A percentile compares a stretch with the other conserved stretches of the same genome.
These are phyloP conservation scores for Eupithecia subumbrata DNA, from an alignment of 2,888 invertebrate species.

Conservation along the genomic window DNA sequence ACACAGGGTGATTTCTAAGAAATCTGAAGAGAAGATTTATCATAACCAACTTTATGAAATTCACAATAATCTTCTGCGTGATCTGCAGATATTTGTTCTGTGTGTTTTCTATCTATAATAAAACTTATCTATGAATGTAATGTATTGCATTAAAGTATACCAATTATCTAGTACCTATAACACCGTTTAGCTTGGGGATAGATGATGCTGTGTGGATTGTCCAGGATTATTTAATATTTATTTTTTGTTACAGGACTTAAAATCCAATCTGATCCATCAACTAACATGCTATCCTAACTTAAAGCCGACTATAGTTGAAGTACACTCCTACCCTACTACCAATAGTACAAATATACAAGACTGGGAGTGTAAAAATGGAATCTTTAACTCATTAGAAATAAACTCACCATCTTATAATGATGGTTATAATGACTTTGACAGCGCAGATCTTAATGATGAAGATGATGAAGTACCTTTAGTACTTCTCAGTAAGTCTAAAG, in stretches of 20 bases:
- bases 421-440: conserved; percentile 4
- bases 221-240: background rate
- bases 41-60: no score
- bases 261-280: conserved; percentile 8
- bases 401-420: conserved; percentile 9
- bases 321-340: conserved; percentile 4
- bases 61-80: no score
- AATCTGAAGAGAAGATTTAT: no score
- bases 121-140: no score
- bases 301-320: conserved; percentile 18
- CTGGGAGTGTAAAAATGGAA: background rate
- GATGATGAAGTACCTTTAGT: conserved; percentile 57
- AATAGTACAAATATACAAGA: background rate
- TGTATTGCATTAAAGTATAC: no score
- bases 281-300: conserved; percentile 31
- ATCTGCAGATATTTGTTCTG: no score
- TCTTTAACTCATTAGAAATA: background rate
- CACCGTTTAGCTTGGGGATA: background rate
- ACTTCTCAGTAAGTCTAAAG: conserved; percentile 41
- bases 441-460: conserved; percentile 40
- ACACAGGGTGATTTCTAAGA: no score
- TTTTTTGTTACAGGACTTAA: conserved; percentile 41
- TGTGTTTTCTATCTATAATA: no score
- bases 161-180: background rate
- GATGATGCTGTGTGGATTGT: background rate